These are phyloP conservation scores for Atopsyche davidsoni DNA, from an alignment of 1,140 invertebrate species.

Conservation along the genomic window DNA sequence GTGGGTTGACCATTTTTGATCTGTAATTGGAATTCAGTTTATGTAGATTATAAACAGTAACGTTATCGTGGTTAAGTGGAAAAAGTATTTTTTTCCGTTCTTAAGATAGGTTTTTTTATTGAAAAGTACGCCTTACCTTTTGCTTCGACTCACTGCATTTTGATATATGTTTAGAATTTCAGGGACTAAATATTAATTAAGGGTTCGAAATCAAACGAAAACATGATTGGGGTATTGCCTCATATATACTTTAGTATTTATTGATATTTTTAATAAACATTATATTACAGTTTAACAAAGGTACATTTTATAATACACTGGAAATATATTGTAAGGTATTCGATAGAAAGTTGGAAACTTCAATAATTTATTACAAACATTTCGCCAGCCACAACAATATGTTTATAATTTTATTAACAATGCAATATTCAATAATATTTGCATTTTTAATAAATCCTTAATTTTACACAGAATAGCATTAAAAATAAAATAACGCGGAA, in stretches of 20 bases:
- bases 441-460: no score
- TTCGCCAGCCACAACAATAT: slow-evolving; percentile 29
- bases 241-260: slow-evolving; percentile 25
- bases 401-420: slow-evolving; percentile 8
- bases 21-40: no score
- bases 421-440: background rate
- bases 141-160: no score
- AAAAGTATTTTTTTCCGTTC: no score
- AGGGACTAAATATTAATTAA: background rate
- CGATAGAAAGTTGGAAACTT: background rate
- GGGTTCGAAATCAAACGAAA: slow-evolving; percentile 9
- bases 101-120: no score
- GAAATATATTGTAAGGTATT: background rate
- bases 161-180: no score
- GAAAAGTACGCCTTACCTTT: no score
- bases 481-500: no score
- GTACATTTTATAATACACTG: slow-evolving; percentile 12
- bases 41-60: no score
- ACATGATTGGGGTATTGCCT: slow-evolving; percentile 26
- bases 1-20: no score
- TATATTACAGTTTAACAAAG: slow-evolving; percentile 29
- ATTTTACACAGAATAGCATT: no score
- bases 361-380: slow-evolving; percentile 12
- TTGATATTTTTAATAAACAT: slow-evolving; percentile 24
- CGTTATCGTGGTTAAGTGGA: no score